Percentiles rank a stretch among this genome's conserved stretches.
These are phyloP conservation scores for Okapia johnstoni DNA, from an alignment of 2,113 vertebrate genomes.

Conservation along the genomic window DNA sequence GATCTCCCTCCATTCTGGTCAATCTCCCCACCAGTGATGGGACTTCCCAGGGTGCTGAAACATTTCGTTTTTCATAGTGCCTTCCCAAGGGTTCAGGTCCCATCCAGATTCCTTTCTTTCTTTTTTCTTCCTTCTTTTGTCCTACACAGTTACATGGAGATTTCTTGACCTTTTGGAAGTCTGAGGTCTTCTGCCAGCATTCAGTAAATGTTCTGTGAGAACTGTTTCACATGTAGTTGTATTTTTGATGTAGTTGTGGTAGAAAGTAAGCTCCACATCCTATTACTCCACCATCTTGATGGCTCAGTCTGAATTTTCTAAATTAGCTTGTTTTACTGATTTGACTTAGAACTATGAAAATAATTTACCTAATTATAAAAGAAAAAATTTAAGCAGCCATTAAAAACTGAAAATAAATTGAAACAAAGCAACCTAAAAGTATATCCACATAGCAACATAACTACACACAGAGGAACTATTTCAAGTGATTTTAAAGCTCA, in stretches of 20 bases:
- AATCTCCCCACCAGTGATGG: not conserved
- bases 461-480: not conserved
- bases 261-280: not conserved
- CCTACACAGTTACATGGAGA: not conserved
- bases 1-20: not conserved
- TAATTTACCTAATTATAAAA: conserved; percentile 25
- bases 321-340: not conserved
- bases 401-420: conserved; percentile 28
- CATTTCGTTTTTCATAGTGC: not conserved
- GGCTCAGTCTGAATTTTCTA: not conserved
- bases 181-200: not conserved
- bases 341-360: not conserved
- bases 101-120: not conserved
- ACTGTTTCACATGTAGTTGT: not conserved
- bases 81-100: not conserved
- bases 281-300: not conserved
- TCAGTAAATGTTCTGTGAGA: not conserved
- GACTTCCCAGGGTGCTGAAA: not conserved
- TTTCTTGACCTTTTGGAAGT: not conserved
- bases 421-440: conserved; percentile 24
- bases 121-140: not conserved
- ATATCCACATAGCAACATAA: not conserved
- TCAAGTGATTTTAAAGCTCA: conserved; percentile 26
- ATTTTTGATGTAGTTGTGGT: not conserved
- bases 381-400: not conserved